Conservation (phyloP, 2,888 invertebrate species). For the Uropetala carovei region DNA sequence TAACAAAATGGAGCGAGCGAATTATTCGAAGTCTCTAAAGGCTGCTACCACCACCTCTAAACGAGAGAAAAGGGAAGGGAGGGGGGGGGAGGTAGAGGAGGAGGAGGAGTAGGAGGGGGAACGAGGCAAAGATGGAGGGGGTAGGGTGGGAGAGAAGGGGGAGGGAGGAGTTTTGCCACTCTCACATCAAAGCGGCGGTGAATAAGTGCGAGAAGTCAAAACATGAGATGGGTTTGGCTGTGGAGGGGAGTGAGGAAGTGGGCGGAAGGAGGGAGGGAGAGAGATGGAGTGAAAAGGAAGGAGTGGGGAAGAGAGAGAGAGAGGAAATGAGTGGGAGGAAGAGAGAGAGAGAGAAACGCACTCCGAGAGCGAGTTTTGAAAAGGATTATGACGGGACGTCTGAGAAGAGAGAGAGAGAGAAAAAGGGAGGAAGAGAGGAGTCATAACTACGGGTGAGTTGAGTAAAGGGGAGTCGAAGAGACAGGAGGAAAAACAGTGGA, state of each 20-base stretch:
- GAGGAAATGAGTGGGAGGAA: too few species aligned
- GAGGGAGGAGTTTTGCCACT: neutral
- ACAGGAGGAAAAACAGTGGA: slow-evolving; percentile 33
- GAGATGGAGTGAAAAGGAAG: neutral
- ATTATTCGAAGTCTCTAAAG: slow-evolving; percentile 14
- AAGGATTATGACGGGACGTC: neutral
- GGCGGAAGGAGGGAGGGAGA: neutral
- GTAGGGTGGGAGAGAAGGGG: neutral
- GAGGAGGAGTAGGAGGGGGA: neutral
- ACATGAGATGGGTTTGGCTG: slow-evolving; percentile 4
- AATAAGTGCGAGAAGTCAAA: neutral
- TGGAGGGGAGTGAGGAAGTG: slow-evolving; percentile 5
- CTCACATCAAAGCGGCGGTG: slow-evolving; percentile 34
- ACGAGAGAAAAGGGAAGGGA: neutral
- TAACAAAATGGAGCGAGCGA: slow-evolving; percentile 24
- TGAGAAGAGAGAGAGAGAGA: neutral
- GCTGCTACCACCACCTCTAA: neutral
- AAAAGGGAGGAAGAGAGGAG: neutral
- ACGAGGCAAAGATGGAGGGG: neutral
- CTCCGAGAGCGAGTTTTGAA: neutral
- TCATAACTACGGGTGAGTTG: slow-evolving; percentile 7
- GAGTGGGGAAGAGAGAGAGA: too few species aligned
- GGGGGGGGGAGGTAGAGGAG: neutral
- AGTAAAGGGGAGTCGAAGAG: neutral
- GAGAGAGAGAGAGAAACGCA: neutral